Evolutionary conservation across 2,113 vertebrate species (phyloP).

Genomic region (Thamnophis sirtalis): DNA sequence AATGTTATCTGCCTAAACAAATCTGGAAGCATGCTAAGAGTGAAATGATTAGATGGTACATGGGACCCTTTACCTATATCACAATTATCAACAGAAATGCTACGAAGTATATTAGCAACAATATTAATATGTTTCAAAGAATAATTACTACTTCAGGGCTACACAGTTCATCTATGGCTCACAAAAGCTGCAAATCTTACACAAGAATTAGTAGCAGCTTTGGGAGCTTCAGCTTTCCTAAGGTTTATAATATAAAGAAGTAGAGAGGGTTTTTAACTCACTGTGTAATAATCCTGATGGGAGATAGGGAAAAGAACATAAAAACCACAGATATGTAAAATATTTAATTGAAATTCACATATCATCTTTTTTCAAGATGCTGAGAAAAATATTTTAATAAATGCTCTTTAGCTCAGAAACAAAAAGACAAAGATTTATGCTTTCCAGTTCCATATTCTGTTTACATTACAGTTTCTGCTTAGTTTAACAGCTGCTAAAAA

Average conservation of each 20-base stretch:
- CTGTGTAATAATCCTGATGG: not conserved
- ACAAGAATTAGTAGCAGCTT: not conserved
- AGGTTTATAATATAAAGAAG: not conserved
- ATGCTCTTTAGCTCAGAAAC: not conserved
- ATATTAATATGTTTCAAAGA: not conserved
- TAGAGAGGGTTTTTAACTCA: not conserved
- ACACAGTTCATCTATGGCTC: not conserved
- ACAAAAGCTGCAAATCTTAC: not conserved
- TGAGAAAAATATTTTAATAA: not conserved
- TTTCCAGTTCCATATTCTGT: not conserved
- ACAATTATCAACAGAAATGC: not conserved
- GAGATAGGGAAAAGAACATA: not conserved
- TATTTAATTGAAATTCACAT: not conserved
- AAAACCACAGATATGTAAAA: not conserved
- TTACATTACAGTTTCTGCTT: not conserved
- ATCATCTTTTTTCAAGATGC: not conserved
- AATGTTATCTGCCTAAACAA: not conserved
- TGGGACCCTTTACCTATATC: not conserved
- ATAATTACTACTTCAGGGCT: not conserved
- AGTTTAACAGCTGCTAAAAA: not conserved
- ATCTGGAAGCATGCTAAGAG: not conserved
- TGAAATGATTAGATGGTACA: not conserved
- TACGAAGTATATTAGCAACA: not conserved
- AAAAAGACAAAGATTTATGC: not conserved
- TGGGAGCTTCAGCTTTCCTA: not conserved